Conservation (phyloP, 2,888 invertebrate species). For the Plagodis pulveraria region DNA sequence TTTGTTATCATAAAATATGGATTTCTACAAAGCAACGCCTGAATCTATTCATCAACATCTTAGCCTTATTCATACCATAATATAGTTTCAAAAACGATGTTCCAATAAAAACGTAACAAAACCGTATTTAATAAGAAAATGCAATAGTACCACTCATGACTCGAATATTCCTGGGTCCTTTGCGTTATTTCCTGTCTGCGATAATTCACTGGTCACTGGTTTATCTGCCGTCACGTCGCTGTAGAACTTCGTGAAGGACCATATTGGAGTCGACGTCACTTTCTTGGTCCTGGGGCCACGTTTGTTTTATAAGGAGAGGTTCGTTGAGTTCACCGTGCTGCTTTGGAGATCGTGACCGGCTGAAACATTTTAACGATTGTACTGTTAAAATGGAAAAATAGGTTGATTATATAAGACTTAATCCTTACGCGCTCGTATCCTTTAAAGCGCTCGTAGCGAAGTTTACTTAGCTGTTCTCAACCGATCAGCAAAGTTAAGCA, state of each 20-base stretch:
- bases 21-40: too few relatives aligned
- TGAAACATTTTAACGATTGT: conserved; percentile 13
- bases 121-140: background rate
- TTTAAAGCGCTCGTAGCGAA: too few relatives aligned
- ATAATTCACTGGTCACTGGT: background rate
- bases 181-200: background rate
- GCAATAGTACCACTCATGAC: conserved; percentile 1
- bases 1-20: too few relatives aligned
- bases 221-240: conserved; percentile 37
- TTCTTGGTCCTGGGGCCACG: conserved; percentile 65
- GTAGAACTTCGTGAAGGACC: conserved; percentile 80
- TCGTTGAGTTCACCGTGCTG: conserved; percentile 55
- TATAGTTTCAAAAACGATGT: too few relatives aligned
- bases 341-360: conserved; percentile 38
- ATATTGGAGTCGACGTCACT: conserved; percentile 80
- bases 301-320: conserved; percentile 63
- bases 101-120: background rate
- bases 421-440: too few relatives aligned
- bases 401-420: too few relatives aligned
- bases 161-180: background rate
- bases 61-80: too few relatives aligned
- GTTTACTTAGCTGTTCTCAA: too few relatives aligned
- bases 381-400: too few relatives aligned
- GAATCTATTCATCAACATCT: too few relatives aligned
- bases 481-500: too few relatives aligned